Evolutionary conservation across 2,888 invertebrate genomes (phyloP).

Genomic region (Tineola bisselliella): DNA sequence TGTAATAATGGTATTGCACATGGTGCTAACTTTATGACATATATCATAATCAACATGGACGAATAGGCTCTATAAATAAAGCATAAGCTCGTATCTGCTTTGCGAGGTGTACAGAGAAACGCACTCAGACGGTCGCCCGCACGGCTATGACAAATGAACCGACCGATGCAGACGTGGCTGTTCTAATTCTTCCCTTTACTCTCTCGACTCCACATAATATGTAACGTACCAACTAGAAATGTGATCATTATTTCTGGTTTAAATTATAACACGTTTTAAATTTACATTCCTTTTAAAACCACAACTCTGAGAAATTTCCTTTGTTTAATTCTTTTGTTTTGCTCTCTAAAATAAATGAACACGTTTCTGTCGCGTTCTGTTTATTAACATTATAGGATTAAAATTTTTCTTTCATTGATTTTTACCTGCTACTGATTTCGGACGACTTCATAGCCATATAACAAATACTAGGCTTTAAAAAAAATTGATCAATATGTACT

Average conservation of each 20-base stretch:
- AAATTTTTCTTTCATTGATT: no score
- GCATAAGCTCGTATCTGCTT: constrained; percentile 24
- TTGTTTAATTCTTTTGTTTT: no score
- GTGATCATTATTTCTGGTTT: not conserved
- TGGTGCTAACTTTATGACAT: not conserved
- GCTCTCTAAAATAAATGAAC: no score
- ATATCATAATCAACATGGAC: not conserved
- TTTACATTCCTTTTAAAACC: not conserved
- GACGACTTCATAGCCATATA: no score
- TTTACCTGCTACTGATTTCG: no score
- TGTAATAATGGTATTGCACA: not conserved
- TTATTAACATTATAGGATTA: no score
- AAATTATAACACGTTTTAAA: not conserved
- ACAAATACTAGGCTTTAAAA: no score
- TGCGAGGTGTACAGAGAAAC: constrained; percentile 39
- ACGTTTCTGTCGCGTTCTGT: no score
- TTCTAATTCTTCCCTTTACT: constrained; percentile 44
- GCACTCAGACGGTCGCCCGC: constrained; percentile 44
- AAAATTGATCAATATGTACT: not conserved
- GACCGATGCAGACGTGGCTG: constrained; percentile 26
- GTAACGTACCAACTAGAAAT: not conserved
- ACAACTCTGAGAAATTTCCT: no score
- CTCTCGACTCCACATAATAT: constrained; percentile 16
- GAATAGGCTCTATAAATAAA: constrained; percentile 31
- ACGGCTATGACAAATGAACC: constrained; percentile 57